Conservation (phyloP, 2,888 invertebrate species). For the Drosophila mercatorum region DNA sequence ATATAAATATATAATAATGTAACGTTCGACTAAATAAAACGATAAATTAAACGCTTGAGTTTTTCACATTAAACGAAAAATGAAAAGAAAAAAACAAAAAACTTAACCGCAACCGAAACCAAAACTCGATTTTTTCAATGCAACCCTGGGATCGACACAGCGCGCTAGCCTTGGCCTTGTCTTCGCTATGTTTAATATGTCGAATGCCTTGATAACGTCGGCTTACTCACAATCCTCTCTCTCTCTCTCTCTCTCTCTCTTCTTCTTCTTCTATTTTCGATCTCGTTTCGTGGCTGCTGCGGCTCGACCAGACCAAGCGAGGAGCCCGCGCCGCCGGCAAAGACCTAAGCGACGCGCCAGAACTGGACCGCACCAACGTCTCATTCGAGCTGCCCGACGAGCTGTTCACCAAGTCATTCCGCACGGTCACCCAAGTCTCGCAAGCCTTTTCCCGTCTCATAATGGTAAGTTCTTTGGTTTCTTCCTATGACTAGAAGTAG, state of each 20-base stretch:
- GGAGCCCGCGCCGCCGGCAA: conserved; percentile 74
- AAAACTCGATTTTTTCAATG: conserved; percentile 36
- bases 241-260: not conserved
- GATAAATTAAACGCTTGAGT: conserved; percentile 37
- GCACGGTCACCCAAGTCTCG: conserved; percentile 87
- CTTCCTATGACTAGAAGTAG: no score
- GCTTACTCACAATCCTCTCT: conserved; percentile 34
- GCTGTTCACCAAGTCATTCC: conserved; percentile 87
- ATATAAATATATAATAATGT: conserved; percentile 32
- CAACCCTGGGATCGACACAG: conserved; percentile 6
- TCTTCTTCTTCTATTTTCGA: conserved; percentile 15
- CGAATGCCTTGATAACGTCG: conserved; percentile 13
- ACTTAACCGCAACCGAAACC: conserved; percentile 29
- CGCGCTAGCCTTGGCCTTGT: conserved; percentile 33
- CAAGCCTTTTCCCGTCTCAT: conserved; percentile 87
- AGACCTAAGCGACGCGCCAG: conserved; percentile 85
- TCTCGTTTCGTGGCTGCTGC: conserved; percentile 14
- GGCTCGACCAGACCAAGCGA: conserved; percentile 41
- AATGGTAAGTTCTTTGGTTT: conserved; percentile 84
- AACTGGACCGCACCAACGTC: conserved; percentile 86
- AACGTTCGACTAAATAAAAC: conserved; percentile 39
- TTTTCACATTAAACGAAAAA: conserved; percentile 22
- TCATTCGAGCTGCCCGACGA: conserved; percentile 87
- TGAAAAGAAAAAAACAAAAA: conserved; percentile 14
- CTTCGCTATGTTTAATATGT: conserved; percentile 2